A percentile compares a stretch with the other conserved stretches of the same genome.
Evolutionary conservation across 2,797 vertebrate species (phyloP).

Genomic region (Sylvilagus floridanus): DNA sequence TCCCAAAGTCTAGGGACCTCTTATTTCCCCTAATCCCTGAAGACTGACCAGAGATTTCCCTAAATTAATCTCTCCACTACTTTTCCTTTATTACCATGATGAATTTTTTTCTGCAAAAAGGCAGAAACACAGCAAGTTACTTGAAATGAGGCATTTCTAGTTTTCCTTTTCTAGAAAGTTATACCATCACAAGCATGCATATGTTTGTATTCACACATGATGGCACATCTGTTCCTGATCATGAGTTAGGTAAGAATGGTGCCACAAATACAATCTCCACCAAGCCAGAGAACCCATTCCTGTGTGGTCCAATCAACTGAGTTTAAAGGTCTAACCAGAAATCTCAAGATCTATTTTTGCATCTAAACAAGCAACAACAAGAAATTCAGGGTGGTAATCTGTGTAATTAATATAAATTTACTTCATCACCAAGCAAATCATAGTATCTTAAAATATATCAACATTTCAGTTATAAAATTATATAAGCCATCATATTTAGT

Average conservation of each 20-base stretch:
- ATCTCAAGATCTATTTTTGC: constrained; percentile 50
- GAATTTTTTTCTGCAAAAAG: constrained; percentile 57
- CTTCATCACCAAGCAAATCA: constrained; percentile 48
- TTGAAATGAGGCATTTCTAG: constrained; percentile 42
- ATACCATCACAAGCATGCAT: neutral
- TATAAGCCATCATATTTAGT: neutral
- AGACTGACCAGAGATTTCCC: constrained; percentile 20
- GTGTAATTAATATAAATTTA: constrained; percentile 36
- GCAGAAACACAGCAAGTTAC: constrained; percentile 36
- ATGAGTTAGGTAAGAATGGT: neutral
- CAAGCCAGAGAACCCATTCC: neutral
- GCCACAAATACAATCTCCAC: neutral
- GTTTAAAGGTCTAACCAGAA: constrained; percentile 48
- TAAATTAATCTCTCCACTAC: constrained; percentile 46
- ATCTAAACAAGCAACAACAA: constrained; percentile 16
- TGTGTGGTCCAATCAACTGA: neutral
- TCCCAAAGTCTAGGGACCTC: neutral
- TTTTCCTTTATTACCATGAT: constrained; percentile 52
- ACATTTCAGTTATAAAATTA: constrained; percentile 35
- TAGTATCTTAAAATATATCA: constrained; percentile 53
- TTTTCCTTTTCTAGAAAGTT: constrained; percentile 52
- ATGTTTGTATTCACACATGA: neutral
- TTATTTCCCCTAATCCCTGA: neutral
- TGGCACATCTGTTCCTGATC: neutral
- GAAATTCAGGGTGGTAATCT: constrained; percentile 49